These are phyloP conservation scores for Cacoxenus indagator DNA, from an alignment of 2,888 invertebrate genomes.

Conservation along the genomic window DNA sequence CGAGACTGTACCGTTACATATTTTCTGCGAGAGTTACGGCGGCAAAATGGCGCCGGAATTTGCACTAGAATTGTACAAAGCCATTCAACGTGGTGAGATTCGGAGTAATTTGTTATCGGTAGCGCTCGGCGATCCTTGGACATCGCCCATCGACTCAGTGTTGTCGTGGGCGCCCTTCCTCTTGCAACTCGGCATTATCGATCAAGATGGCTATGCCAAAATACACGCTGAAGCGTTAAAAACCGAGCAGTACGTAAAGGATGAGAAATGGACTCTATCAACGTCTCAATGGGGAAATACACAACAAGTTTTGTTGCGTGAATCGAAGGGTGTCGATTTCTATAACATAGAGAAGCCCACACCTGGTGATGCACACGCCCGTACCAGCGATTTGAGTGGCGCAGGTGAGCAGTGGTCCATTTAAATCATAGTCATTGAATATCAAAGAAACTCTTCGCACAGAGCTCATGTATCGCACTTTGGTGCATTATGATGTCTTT, in stretches of 20 bases:
- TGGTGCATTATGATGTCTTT: constrained; percentile 62
- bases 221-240: constrained; percentile 75
- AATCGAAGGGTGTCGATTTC: constrained; percentile 81
- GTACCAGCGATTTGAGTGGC: constrained; percentile 33
- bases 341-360: constrained; percentile 79
- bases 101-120: constrained; percentile 82
- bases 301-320: constrained; percentile 75
- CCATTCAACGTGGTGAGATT: constrained; percentile 76
- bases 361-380: constrained; percentile 46
- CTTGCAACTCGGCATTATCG: constrained; percentile 80
- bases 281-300: constrained; percentile 77
- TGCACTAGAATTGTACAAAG: constrained; percentile 75
- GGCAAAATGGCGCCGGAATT: constrained; percentile 94
- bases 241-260: constrained; percentile 74
- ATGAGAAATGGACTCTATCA: constrained; percentile 74
- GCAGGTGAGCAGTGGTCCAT: constrained; percentile 27
- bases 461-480: constrained; percentile 65
- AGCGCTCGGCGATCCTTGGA: constrained; percentile 91
- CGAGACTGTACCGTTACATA: constrained; percentile 81
- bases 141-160: constrained; percentile 87
- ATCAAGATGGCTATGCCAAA: constrained; percentile 75
- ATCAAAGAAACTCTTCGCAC: neutral
- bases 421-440: neutral
- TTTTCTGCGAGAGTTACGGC: constrained; percentile 92
- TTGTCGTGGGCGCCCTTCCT: constrained; percentile 87